Base-by-base conservation (phyloP, 2,888 invertebrate species). In the Pristionchus exspectatus region DNA sequence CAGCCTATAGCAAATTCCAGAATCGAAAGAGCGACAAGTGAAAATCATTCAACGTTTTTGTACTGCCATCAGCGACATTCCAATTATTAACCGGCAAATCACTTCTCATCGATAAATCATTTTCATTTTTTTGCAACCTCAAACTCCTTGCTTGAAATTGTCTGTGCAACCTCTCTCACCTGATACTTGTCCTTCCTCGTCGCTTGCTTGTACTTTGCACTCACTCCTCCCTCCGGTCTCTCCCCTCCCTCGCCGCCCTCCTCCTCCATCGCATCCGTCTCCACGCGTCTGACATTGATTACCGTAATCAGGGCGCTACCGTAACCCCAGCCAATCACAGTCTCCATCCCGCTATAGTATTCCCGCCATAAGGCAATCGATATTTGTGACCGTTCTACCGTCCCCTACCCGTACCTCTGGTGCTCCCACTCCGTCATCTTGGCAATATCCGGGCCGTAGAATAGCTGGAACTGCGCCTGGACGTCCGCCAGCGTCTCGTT, bases 401-500 rank as follows among this genome's bases (percentile, higher is more conserved):
- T 50, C 44, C 12, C 18, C 50, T 59, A 85, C 84, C n/a, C 84
- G 59, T 85, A 77, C 85, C 59, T 86, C 33, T 56, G 72, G n/a
- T 59, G 90, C 87, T 94, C 94, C 93, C 93, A 93, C 56, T 90
- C 90, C 12, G 89, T 85, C 96, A 96, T 95, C 90, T 95, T 94
- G n/a, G 95, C 94, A 54, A 96, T 93, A 89, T 96, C 95, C 9
- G 97, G 97, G 0, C 97, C 97, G 95, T 99, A 98, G 95, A 98
- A 98, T 30, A 93, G 89, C 74, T 97, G 96, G 95, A 99, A 99
- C 95, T 98, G 98, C 92, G 97, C 97, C 95, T 98, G 98, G 2
- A 98, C 97, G 94, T 99, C 99, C 90, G 97, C 97, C 0, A 99
- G 95, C 95, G 98, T 98, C 95, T 99, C 98, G 18, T 97, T 96